Evolutionary conservation across 2,113 vertebrate genomes (phyloP).

Genomic region (Lethenteron reissneri): DNA sequence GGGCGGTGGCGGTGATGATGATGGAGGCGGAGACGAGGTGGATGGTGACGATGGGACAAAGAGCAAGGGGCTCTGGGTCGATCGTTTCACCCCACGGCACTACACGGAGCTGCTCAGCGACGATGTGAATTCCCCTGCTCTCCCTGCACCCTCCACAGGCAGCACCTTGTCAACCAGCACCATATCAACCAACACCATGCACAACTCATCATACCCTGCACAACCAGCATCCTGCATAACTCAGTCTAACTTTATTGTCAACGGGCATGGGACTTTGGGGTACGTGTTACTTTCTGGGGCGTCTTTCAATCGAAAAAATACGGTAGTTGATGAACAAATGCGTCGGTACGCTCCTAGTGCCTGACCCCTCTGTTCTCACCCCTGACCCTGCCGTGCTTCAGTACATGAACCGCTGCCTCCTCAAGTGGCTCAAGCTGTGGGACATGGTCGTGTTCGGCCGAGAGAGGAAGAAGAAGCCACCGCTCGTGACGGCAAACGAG

Average conservation of each 20-base stretch:
- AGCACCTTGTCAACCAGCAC: not conserved
- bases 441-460: conserved; percentile 70
- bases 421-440: conserved; percentile 95
- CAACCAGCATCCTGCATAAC: too few species aligned
- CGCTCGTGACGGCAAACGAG: conserved; percentile 16
- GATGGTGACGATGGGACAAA: conserved; percentile 11
- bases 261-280: too few species aligned
- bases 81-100: conserved; percentile 41
- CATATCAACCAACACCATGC: not conserved
- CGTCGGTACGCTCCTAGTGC: not conserved
- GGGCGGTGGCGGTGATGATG: not conserved
- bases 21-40: conserved; percentile 15
- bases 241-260: too few species aligned
- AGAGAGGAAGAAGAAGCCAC: conserved; percentile 36
- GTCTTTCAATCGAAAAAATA: too few species aligned
- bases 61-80: conserved; percentile 56
- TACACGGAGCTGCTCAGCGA: conserved; percentile 83
- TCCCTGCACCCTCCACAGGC: too few species aligned
- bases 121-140: conserved; percentile 33
- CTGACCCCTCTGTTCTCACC: not conserved
- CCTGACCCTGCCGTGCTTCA: conserved; percentile 10
- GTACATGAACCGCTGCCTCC: conserved; percentile 89
- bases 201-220: too few species aligned
- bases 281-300: too few species aligned
- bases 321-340: too few species aligned